Evolutionary conservation across 1,140 invertebrate species (phyloP).

Genomic region (Cylas formicarius): DNA sequence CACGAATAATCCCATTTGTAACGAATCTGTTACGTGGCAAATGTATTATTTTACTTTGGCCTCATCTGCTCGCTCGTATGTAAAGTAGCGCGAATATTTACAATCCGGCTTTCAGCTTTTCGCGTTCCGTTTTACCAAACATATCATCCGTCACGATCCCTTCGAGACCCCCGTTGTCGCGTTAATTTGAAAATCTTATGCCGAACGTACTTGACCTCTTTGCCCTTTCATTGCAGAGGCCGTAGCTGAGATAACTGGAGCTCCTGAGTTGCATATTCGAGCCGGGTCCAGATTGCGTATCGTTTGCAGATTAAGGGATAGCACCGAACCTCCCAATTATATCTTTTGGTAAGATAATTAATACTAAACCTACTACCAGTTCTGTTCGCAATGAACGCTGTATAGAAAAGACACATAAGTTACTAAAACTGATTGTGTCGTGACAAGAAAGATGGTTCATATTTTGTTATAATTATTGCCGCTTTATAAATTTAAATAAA

Average conservation of each 20-base stretch:
- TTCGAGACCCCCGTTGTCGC: background rate
- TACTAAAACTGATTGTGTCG: too few species aligned
- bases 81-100: background rate
- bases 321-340: constrained; percentile 64
- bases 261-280: constrained; percentile 68
- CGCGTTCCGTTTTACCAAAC: background rate
- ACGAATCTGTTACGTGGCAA: too few species aligned
- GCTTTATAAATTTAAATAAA: too few species aligned
- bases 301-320: constrained; percentile 60
- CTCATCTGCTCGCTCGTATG: background rate
- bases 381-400: too few species aligned
- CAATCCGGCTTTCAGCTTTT: background rate
- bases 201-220: background rate
- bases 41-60: too few species aligned
- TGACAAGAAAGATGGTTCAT: too few species aligned
- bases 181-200: background rate
- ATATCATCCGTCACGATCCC: background rate
- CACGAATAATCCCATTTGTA: too few species aligned
- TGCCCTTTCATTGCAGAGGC: constrained; percentile 51
- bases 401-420: too few species aligned
- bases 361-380: too few species aligned
- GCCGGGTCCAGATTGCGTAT: constrained; percentile 63
- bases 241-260: constrained; percentile 63
- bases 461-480: too few species aligned
- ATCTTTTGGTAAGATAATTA: constrained; percentile 58